Percentiles rank a stretch among this genome's conserved stretches.
Evolutionary conservation across 2,797 vertebrate species (phyloP).

Genomic region (Pachyuromys duprasi): DNA sequence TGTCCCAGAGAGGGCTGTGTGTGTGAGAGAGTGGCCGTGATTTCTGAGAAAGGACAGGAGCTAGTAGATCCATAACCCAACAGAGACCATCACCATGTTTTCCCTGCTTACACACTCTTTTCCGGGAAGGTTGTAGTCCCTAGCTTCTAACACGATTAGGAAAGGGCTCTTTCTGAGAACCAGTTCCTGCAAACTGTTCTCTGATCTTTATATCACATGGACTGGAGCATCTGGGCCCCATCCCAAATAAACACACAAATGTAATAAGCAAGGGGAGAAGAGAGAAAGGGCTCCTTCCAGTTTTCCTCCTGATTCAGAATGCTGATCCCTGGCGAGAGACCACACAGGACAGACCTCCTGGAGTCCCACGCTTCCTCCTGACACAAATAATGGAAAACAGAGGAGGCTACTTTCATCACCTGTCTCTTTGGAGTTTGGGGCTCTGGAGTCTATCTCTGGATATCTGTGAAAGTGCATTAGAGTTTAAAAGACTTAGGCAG

Average conservation of each 20-base stretch:
- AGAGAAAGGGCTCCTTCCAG: background rate
- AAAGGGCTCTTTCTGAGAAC: background rate
- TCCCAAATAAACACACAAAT: background rate
- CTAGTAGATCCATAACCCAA: background rate
- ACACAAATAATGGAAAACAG: background rate
- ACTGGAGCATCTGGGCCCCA: background rate
- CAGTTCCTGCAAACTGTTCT: background rate
- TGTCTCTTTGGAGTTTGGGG: background rate
- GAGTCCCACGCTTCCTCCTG: background rate
- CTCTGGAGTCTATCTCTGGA: background rate
- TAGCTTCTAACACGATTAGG: background rate
- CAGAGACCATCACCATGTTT: background rate
- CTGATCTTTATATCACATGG: background rate
- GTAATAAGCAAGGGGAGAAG: background rate
- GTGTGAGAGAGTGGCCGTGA: background rate
- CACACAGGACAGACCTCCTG: background rate
- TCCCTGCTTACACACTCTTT: background rate
- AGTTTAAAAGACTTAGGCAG: background rate
- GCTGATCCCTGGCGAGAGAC: background rate
- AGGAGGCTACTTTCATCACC: background rate
- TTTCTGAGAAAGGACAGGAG: background rate
- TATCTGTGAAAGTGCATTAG: background rate
- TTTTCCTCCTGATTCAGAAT: background rate
- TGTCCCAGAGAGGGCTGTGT: background rate
- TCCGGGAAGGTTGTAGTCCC: background rate